A percentile compares a stretch with the other conserved stretches of the same genome.
phyloP scores from a whole-genome alignment of 2,888 invertebrate genomes.

The Opisthograptis luteolata region DNA sequence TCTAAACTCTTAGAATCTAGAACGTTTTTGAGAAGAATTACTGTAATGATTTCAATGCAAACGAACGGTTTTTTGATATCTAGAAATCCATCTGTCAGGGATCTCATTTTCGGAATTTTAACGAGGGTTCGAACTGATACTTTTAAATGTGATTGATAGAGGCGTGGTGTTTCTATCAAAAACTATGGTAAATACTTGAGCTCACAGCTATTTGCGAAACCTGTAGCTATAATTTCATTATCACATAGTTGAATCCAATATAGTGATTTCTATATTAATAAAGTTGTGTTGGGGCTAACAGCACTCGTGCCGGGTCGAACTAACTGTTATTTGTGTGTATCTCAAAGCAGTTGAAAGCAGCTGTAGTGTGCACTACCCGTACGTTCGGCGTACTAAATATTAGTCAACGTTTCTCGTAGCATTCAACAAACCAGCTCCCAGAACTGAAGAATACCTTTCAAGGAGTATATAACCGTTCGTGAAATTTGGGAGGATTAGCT shows the following conservation, averaged over 20 bases:
- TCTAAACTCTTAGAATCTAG: no score
- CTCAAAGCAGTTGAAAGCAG: constrained; percentile 25
- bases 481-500: constrained; percentile 7
- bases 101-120: no score
- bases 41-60: no score
- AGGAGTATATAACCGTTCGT: constrained; percentile 8
- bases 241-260: constrained; percentile 2
- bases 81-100: no score
- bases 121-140: no score
- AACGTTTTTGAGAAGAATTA: no score
- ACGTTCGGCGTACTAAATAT: constrained; percentile 35
- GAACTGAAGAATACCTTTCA: constrained; percentile 16
- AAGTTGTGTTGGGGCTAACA: constrained; percentile 41
- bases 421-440: constrained; percentile 22
- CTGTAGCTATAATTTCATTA: neutral
- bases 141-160: no score
- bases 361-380: constrained; percentile 23
- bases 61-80: no score
- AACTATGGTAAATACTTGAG: no score
- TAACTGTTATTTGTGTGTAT: constrained; percentile 43
- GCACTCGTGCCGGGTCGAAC: constrained; percentile 32
- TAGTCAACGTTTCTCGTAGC: constrained; percentile 31
- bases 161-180: no score
- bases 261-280: constrained; percentile 31
- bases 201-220: no score